Percentiles rank a stretch among this genome's conserved stretches.
Evolutionary conservation across 2,113 vertebrate species (phyloP).

Genomic region (Macrotis lagotis): DNA sequence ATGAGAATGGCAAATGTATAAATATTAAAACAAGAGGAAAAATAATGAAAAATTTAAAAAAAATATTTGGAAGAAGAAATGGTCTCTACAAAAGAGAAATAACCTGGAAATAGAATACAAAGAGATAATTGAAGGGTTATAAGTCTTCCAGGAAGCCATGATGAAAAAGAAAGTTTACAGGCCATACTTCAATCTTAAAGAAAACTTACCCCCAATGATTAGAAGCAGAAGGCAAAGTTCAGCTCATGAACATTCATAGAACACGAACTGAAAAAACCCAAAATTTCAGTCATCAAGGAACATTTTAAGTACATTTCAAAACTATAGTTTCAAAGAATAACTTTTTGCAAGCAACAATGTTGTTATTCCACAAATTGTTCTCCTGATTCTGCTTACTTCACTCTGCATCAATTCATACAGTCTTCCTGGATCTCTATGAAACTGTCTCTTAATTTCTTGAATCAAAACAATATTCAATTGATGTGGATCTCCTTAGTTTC

Average conservation of each 20-base stretch:
- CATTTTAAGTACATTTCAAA: background rate
- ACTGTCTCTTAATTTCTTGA: background rate
- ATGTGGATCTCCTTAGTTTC: background rate
- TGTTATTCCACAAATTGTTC: background rate
- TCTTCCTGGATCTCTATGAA: background rate
- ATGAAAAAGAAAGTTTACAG: background rate
- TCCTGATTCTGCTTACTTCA: background rate
- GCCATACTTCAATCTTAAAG: background rate
- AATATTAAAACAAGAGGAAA: background rate
- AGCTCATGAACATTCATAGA: background rate
- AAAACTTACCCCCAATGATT: background rate
- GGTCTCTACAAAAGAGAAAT: background rate
- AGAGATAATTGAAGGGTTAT: background rate
- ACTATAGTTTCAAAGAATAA: background rate
- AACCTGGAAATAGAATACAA: background rate
- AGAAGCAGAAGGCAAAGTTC: background rate
- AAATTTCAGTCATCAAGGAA: background rate
- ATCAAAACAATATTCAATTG: background rate
- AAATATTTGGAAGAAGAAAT: background rate
- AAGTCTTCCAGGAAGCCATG: background rate
- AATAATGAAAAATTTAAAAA: background rate
- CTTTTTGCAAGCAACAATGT: background rate
- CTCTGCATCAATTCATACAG: background rate
- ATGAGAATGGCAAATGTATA: background rate
- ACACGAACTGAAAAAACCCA: background rate